Base-by-base conservation (phyloP, 2,888 invertebrate genomes). In the Cephus pygmeus region DNA sequence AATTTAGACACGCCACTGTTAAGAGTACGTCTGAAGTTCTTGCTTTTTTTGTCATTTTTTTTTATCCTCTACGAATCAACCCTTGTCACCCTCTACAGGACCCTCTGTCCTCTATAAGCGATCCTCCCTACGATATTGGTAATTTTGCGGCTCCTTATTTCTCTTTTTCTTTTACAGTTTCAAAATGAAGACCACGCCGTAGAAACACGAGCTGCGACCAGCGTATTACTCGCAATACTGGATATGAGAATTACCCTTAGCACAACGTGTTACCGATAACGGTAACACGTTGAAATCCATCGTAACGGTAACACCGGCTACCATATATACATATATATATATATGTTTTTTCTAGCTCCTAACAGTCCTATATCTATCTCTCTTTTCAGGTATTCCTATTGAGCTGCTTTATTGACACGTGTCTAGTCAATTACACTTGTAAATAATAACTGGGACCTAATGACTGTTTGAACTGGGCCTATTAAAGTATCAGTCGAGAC, bases 1-100 rank as follows among this genome's bases (percentile, higher is more conserved):
- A 80, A 74, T 81, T 73, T 15, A 84, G 68, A 56, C 80, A 87
- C 56, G 79, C 78, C 68, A 86, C 35, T 3, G 80, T 73, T 34
- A 31, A 31, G 71, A 71, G 71, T 3, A 71, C 23, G 23, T 33
- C 71, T 1, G 15, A 34, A 71, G 34, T 33, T 23, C 3, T 34
- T 71, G 23, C 9, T 23, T 1, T 23, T 56, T 23, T 56, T 56
- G 1, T 56, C 56, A 56, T 56, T 56, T 56, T 56, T 40, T 36
- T 40, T 40, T 40, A 23, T 23, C 6, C 6, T 23, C 23, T 56
- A 23, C 56, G 56, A 56, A 56, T 23, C 15, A 23, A 56, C 56
- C 56, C 23, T 23, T 23, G 4, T 56, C 56, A 56, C 56, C 56
- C 15, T 23, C 40, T 56, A 56, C 23, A 15, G 23, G 23, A 56